Conservation (phyloP, 30 jellyfish, hydroid and myxozoan species). For the Aurelia aurita complex sp. Pacific region DNA sequence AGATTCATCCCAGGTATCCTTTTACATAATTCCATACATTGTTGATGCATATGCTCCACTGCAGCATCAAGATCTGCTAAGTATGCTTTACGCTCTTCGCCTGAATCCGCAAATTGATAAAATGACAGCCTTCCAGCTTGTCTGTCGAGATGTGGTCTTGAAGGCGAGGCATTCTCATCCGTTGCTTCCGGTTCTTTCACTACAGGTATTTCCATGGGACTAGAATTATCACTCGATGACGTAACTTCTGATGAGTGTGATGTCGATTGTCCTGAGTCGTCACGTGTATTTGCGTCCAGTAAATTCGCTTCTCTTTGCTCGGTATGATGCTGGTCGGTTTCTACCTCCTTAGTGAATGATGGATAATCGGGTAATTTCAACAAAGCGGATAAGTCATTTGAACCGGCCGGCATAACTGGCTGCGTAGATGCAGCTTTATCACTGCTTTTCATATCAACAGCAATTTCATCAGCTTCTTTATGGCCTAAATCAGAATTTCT, state of each 20-base stretch:
- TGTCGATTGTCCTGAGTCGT: background rate
- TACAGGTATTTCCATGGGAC: slow-evolving; percentile 8
- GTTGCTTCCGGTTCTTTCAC: background rate
- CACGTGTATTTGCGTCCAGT: background rate
- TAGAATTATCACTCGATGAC: background rate
- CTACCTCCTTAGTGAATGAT: slow-evolving; percentile 2
- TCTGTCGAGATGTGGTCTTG: slow-evolving; percentile 78
- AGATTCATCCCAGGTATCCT: slow-evolving; percentile 46
- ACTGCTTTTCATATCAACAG: background rate
- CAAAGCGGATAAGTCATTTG: background rate
- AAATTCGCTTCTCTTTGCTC: background rate
- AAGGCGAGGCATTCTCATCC: slow-evolving; percentile 27
- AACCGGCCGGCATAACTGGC: background rate
- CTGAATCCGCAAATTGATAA: slow-evolving; percentile 64
- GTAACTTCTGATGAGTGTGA: background rate
- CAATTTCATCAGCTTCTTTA: background rate
- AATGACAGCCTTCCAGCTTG: slow-evolving; percentile 89
- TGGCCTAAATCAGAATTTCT: background rate
- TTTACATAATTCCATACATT: slow-evolving; percentile 88
- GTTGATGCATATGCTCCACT: slow-evolving; percentile 73
- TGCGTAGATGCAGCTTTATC: background rate
- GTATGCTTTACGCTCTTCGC: slow-evolving; percentile 69
- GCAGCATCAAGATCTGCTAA: slow-evolving; percentile 82
- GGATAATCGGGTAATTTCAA: slow-evolving; percentile 15
- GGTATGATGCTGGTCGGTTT: background rate